These are phyloP conservation scores for Aethes cnicana DNA, from an alignment of 2,888 invertebrate species.

Conservation along the genomic window DNA sequence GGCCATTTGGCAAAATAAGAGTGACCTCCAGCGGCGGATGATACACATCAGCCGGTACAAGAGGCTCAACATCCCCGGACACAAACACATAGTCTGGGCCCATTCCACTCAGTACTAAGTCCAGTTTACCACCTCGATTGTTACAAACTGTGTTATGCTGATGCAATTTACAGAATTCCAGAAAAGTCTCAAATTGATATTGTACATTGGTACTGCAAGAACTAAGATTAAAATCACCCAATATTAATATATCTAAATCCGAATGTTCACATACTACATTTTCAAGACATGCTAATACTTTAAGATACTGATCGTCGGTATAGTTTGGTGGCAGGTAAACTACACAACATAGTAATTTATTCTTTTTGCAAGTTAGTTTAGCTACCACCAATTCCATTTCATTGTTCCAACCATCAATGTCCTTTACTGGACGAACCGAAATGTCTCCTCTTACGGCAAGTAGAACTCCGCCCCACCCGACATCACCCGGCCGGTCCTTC, in stretches of 20 bases:
- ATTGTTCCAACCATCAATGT: not conserved
- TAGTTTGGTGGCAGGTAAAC: not conserved
- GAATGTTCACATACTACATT: not conserved
- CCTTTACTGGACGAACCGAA: not conserved
- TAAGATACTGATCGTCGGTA: not conserved
- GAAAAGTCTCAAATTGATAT: constrained; percentile 3
- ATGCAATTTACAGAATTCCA: not conserved
- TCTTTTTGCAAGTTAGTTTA: not conserved
- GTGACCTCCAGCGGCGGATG: not conserved
- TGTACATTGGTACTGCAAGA: not conserved
- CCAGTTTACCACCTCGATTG: not conserved
- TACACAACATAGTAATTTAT: constrained; percentile 1
- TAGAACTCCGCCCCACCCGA: constrained; percentile 10
- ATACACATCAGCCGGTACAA: not conserved
- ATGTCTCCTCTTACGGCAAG: not conserved
- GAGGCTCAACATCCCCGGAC: not conserved
- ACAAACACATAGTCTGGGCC: not conserved
- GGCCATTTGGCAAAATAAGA: not conserved
- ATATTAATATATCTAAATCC: not conserved
- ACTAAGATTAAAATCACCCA: constrained; percentile 4
- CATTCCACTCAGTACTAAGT: not conserved
- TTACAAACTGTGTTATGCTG: not conserved
- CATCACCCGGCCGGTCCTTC: not conserved
- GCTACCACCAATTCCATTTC: not conserved
- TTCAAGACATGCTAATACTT: constrained; percentile 1